Evolutionary conservation across 2,113 vertebrate genomes (phyloP).

Genomic region (Sturnus vulgaris): DNA sequence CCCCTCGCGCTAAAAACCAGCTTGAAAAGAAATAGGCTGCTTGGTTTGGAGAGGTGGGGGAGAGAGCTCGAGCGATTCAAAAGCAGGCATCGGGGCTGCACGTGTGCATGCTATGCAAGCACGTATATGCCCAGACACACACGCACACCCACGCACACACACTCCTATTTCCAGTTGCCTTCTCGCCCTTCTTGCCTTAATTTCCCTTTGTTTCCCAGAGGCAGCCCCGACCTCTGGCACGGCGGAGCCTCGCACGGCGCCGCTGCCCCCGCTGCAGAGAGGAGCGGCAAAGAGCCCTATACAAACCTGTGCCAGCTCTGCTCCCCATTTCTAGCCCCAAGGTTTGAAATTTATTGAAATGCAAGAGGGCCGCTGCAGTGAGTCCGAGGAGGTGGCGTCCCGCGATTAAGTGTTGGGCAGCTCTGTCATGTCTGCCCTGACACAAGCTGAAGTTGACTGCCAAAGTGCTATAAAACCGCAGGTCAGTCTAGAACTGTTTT

Average conservation of each 20-base stretch:
- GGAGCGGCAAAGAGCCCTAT: neutral
- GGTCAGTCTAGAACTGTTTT: constrained; percentile 88
- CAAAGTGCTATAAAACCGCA: constrained; percentile 89
- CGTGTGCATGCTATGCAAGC: neutral
- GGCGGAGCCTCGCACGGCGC: neutral
- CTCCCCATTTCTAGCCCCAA: constrained; percentile 15
- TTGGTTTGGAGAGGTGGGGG: neutral
- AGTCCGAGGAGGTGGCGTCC: constrained; percentile 78
- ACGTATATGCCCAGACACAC: constrained; percentile 1
- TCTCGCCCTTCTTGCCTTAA: constrained; percentile 22
- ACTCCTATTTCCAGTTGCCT: neutral
- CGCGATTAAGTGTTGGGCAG: constrained; percentile 72
- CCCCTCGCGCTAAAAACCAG: neutral
- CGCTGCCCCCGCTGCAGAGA: neutral
- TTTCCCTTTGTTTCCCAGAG: constrained; percentile 64
- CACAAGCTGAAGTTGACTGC: constrained; percentile 84
- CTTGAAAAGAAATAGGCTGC: neutral
- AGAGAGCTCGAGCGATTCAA: neutral
- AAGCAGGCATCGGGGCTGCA: constrained; percentile 8
- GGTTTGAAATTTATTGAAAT: constrained; percentile 49
- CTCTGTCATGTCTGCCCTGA: constrained; percentile 76
- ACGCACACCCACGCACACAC: neutral
- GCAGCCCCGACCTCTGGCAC: constrained; percentile 24
- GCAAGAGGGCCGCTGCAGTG: constrained; percentile 38
- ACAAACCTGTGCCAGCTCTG: constrained; percentile 51